Conservation (phyloP, 2,888 invertebrate species). For the Drosophila monieri region DNA sequence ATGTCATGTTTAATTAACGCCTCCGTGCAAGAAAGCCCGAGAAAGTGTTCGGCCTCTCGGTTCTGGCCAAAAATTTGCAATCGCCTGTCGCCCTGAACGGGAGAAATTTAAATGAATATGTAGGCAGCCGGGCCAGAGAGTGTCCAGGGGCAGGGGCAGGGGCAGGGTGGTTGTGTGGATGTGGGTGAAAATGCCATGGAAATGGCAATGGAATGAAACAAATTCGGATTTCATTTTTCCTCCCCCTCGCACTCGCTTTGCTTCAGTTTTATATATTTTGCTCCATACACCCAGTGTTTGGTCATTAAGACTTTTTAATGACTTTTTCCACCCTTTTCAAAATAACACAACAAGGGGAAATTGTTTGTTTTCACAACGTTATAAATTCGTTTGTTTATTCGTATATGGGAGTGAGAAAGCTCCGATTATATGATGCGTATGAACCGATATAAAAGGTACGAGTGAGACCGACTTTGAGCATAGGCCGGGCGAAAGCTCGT, state of each 20-base stretch:
- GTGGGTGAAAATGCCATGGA: conserved; percentile 53
- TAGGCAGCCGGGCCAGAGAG: neutral
- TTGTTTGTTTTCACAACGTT: no score
- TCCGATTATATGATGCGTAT: no score
- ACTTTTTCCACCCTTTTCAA: no score
- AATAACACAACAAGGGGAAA: no score
- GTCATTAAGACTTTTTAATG: no score
- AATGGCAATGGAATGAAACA: conserved; percentile 75
- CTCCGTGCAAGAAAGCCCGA: conserved; percentile 49
- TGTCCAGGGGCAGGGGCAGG: no score
- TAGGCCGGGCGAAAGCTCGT: no score
- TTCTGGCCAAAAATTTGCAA: conserved; percentile 45
- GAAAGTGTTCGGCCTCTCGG: conserved; percentile 20
- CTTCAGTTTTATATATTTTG: conserved; percentile 15
- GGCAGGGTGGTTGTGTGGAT: no score
- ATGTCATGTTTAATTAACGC: conserved; percentile 78
- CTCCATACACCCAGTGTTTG: conserved; percentile 30
- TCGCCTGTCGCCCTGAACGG: conserved; percentile 40
- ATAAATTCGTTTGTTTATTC: no score
- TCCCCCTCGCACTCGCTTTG: conserved; percentile 17
- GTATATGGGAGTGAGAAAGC: no score
- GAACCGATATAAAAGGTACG: no score
- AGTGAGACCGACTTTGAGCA: no score
- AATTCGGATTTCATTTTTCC: conserved; percentile 66
- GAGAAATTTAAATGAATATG: conserved; percentile 57